These are phyloP conservation scores for Saturnia pavonia DNA, from an alignment of 2,888 invertebrate species.

Conservation along the genomic window DNA sequence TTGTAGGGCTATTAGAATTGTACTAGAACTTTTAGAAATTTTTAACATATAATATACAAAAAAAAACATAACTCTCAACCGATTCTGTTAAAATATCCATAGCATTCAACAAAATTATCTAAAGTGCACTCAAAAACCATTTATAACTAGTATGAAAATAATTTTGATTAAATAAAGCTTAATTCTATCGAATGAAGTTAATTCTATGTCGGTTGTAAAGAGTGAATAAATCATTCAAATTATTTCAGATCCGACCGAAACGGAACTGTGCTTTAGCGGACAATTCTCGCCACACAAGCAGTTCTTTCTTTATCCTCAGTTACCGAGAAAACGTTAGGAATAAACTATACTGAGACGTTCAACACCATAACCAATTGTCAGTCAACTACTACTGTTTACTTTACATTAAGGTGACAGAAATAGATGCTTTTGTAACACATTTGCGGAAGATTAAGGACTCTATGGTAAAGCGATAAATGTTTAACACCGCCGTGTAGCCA, in stretches of 20 bases:
- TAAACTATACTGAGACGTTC: constrained; percentile 48
- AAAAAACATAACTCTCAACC: no score
- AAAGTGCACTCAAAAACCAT: no score
- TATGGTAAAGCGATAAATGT: constrained; percentile 27
- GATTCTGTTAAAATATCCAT: no score
- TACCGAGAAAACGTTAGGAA: constrained; percentile 69
- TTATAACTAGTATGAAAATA: no score
- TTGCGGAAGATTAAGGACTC: constrained; percentile 49
- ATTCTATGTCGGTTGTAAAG: no score
- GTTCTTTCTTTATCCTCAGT: constrained; percentile 55
- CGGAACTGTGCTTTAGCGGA: constrained; percentile 57
- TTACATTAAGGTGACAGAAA: constrained; percentile 65
- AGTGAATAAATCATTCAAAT: constrained; percentile 26
- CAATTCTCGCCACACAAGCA: constrained; percentile 68
- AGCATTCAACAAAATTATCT: no score
- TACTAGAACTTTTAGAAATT: no score
- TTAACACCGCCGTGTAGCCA: constrained; percentile 5
- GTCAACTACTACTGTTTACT: constrained; percentile 67
- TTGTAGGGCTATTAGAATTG: no score
- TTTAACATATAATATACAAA: no score
- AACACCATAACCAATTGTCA: constrained; percentile 64
- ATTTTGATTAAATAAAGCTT: no score
- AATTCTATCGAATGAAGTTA: no score
- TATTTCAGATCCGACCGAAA: constrained; percentile 46
- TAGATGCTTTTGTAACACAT: constrained; percentile 56